Evolutionary conservation across 2,113 vertebrate species (phyloP).

Genomic region (Nothocercus julius): DNA sequence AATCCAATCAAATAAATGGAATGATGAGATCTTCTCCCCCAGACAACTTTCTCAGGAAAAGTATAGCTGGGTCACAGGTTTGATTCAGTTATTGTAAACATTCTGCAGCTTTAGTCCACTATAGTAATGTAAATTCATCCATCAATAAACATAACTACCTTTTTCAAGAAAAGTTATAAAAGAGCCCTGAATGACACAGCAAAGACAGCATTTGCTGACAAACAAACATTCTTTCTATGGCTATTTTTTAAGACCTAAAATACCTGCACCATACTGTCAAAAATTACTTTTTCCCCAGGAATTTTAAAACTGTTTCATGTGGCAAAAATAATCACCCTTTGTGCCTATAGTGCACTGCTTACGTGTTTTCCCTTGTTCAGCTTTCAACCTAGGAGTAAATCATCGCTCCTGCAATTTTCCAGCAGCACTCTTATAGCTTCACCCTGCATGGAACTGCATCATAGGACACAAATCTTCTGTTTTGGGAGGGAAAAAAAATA

Average conservation of each 20-base stretch:
- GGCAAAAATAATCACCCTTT: slow-evolving; percentile 53
- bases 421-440: background rate
- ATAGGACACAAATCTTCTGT: background rate
- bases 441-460: background rate
- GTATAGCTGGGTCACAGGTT: background rate
- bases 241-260: slow-evolving; percentile 7
- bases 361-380: slow-evolving; percentile 20
- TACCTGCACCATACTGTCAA: background rate
- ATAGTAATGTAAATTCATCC: background rate
- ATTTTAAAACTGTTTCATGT: background rate
- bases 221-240: background rate
- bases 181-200: background rate
- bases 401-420: background rate
- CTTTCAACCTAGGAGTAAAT: background rate
- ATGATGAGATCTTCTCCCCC: background rate
- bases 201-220: background rate
- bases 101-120: background rate
- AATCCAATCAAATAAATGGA: background rate
- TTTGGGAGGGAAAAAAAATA: background rate
- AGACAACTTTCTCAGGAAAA: slow-evolving; percentile 23
- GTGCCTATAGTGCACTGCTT: background rate
- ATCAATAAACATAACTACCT: slow-evolving; percentile 2
- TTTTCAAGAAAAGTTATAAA: slow-evolving; percentile 17
- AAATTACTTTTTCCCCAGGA: slow-evolving; percentile 20
- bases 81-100: background rate